A percentile compares a stretch with the other conserved stretches of the same genome.
These are phyloP conservation scores for Pygoscelis adeliae DNA, from an alignment of 2,113 vertebrate genomes.

Conservation along the genomic window DNA sequence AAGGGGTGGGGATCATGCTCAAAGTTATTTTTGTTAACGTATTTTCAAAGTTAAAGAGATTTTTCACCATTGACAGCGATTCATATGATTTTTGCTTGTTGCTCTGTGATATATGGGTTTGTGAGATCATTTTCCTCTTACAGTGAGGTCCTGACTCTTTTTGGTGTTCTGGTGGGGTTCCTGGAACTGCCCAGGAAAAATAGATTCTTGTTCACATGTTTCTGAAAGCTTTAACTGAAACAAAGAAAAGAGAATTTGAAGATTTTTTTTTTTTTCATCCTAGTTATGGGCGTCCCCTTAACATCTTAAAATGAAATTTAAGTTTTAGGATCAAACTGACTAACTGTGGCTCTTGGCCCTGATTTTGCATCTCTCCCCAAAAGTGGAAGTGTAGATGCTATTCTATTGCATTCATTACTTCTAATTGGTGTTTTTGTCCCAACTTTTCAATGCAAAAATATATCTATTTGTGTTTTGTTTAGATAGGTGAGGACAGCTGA, in stretches of 20 bases:
- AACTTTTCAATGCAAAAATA: not conserved
- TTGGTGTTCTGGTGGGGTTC: not conserved
- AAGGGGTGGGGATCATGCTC: not conserved
- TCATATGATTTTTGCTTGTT: not conserved
- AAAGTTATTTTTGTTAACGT: not conserved
- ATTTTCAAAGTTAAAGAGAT: not conserved
- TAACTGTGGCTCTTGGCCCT: not conserved
- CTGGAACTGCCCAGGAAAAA: not conserved
- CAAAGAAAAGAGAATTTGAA: not conserved
- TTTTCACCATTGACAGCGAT: not conserved
- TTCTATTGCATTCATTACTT: not conserved
- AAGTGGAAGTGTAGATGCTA: not conserved
- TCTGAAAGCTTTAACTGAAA: not conserved
- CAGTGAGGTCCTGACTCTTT: not conserved
- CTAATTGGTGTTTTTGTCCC: not conserved
- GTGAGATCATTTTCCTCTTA: not conserved
- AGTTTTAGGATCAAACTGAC: not conserved
- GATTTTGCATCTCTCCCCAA: not conserved
- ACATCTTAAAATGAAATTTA: not conserved
- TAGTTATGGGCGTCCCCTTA: rapidly evolving
- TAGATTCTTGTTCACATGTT: not conserved
- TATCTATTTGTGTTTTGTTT: slow-evolving; percentile 6
- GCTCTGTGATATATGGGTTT: not conserved
- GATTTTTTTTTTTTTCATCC: not conserved
- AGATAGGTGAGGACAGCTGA: slow-evolving; percentile 5